Base-by-base conservation (phyloP, 1,140 invertebrate genomes). In the Leptinotarsa defecta region DNA sequence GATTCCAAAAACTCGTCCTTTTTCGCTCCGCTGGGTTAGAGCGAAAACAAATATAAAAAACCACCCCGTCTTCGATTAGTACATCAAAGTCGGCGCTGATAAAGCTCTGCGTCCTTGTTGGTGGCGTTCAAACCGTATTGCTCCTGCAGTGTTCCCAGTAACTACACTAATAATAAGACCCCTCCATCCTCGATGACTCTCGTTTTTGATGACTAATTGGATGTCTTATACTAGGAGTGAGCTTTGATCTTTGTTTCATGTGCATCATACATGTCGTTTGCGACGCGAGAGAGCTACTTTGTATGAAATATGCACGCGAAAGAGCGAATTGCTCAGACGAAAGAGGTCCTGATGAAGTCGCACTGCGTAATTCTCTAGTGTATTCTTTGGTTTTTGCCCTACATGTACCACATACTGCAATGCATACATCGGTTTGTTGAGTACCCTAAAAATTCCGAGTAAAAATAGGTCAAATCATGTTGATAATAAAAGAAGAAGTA, bases 241-340 rank as follows among this genome's bases (percentile, higher is more conserved):
- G 52, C 52, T 57, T 57, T 57, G 52, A 57, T 57, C 52, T 57
- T 57, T 57, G 52, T 57, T 57, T 57, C 52, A 57, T 57, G 52
- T 57, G 52, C 52, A 57, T 19, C 52, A 57, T 57, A 57, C 52
- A 57, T 19, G 52, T 19, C 34, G 34, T 43, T 43, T 43, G 34
- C 34, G 34, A 8, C 17, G 13, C 6, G n/a, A 15, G 6, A 57
- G 52, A 57, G 52, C 52, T 57, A 57, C 52, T 57, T 57, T 57
- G 52, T 57, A 19, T 57, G 52, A 57, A 57, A 57, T 57, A 57
- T 17, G 52, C 15, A 57, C 52, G 17, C n/a, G 52, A 57, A 57
- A 15, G 13, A 4, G 52, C n/a, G 15, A 19, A 57, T 3, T 15
- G 52, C 13, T 57, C 15, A 4, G 17, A n/a, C 52, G 34, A 43